Conservation (phyloP, 2,113 vertebrate genomes). For the Zapus hudsonius region DNA sequence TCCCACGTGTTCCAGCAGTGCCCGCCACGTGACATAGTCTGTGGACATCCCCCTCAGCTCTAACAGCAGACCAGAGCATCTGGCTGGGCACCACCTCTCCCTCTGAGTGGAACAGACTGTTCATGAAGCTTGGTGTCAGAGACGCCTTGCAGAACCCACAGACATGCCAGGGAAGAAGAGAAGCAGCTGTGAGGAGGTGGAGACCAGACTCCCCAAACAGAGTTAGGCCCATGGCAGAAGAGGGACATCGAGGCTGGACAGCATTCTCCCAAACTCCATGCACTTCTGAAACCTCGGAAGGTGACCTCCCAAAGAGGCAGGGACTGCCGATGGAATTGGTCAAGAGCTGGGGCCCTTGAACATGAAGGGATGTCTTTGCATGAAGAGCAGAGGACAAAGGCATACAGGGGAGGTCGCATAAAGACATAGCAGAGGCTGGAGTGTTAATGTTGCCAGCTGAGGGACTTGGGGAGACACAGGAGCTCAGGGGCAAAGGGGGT, state of each 20-base stretch:
- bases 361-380: fast-evolving
- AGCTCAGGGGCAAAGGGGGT: neutral
- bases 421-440: neutral
- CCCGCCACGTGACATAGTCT: neutral
- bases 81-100: neutral
- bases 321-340: neutral
- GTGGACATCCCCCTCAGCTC: neutral
- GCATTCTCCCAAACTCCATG: fast-evolving
- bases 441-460: fast-evolving
- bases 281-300: neutral
- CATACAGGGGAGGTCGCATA: neutral
- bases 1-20: neutral
- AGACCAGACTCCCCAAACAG: neutral
- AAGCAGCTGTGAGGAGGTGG: neutral
- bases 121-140: neutral
- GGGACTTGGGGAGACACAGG: neutral
- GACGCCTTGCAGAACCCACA: neutral
- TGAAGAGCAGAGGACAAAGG: neutral
- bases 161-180: neutral
- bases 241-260: neutral
- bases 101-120: neutral
- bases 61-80: neutral
- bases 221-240: neutral
- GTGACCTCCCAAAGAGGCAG: neutral
- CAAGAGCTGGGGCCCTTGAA: neutral